Evolutionary conservation across 2,888 invertebrate genomes (phyloP).

Genomic region (Ophion ellenae): DNA sequence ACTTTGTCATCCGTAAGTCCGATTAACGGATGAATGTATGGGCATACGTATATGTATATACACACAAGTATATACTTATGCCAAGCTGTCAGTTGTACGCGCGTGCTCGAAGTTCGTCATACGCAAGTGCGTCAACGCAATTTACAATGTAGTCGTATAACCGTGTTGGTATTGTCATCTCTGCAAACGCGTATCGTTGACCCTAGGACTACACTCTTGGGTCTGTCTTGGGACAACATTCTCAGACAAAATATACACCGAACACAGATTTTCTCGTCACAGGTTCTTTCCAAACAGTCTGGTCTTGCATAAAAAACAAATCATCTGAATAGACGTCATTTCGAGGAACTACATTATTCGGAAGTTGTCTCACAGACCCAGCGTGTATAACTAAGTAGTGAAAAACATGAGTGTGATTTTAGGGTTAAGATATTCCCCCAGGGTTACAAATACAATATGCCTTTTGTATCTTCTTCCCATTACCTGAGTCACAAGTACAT

Average conservation of each 20-base stretch:
- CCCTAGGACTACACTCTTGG: no score
- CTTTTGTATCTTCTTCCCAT: background rate
- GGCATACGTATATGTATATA: background rate
- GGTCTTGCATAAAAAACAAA: no score
- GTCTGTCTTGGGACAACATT: no score
- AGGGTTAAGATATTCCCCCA: background rate
- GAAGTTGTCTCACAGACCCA: no score
- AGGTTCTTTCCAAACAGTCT: no score
- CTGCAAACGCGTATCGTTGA: background rate
- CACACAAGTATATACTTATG: background rate
- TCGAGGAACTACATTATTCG: no score
- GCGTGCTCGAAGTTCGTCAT: background rate
- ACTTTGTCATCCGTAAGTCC: slow-evolving; percentile 39
- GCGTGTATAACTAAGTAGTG: no score
- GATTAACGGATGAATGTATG: slow-evolving; percentile 16
- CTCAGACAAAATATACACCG: no score
- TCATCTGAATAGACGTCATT: no score
- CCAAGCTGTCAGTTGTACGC: background rate
- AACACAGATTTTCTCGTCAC: no score
- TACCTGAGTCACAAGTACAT: background rate
- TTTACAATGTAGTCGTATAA: slow-evolving; percentile 7
- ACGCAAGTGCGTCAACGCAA: slow-evolving; percentile 15
- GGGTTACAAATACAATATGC: background rate
- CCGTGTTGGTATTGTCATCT: slow-evolving; percentile 1
- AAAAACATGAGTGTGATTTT: no score